These are phyloP conservation scores for Cydia splendana DNA, from an alignment of 1,140 invertebrate genomes.

Conservation along the genomic window DNA sequence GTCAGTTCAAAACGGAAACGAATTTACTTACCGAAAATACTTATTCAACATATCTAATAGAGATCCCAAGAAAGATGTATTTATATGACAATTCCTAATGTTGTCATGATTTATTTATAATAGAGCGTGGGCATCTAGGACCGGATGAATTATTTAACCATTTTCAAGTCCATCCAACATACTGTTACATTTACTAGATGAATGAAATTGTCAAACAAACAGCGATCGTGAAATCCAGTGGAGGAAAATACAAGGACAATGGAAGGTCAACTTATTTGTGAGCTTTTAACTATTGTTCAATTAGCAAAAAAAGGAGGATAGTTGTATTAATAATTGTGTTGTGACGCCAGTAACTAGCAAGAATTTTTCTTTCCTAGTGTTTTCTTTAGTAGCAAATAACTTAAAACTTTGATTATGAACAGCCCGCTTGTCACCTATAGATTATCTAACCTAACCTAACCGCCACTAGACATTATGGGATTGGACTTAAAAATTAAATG, in stretches of 20 bases:
- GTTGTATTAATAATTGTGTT: neutral
- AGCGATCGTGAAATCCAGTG: neutral
- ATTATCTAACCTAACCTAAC: too few species aligned
- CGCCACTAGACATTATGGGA: too few species aligned
- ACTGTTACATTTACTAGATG: neutral
- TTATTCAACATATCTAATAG: slow-evolving; percentile 16
- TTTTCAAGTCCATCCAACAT: neutral
- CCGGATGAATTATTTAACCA: slow-evolving; percentile 26
- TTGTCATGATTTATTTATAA: slow-evolving; percentile 32
- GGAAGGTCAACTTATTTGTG: neutral
- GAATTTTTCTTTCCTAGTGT: too few species aligned
- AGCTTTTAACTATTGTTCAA: neutral
- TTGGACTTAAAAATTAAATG: too few species aligned
- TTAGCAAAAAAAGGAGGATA: neutral
- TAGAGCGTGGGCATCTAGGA: slow-evolving; percentile 1
- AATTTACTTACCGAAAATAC: slow-evolving; percentile 18
- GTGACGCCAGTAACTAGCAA: too few species aligned
- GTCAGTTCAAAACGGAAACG: neutral
- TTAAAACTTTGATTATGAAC: too few species aligned
- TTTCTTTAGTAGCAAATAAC: too few species aligned
- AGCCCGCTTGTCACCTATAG: too few species aligned
- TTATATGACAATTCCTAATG: slow-evolving; percentile 21
- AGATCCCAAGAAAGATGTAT: slow-evolving; percentile 4
- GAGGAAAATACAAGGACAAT: neutral
- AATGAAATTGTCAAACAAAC: neutral